Conservation (phyloP, 1,140 invertebrate species). For the Pogonomyrmex barbatus region DNA sequence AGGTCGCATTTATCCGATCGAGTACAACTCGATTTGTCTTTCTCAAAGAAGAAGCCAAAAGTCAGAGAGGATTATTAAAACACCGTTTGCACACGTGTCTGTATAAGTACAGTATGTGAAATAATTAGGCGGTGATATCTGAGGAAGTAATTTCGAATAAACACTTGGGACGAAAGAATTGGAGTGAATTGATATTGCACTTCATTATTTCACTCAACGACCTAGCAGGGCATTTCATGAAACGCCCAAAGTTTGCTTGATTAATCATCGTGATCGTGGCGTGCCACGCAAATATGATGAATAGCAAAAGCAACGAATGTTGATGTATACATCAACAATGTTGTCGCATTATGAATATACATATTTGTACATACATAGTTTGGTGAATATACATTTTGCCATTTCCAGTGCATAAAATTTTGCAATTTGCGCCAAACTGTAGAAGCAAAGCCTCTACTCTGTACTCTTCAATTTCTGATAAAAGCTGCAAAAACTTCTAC, state of each 20-base stretch:
- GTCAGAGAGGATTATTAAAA: conserved; percentile 29
- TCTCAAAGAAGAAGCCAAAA: neutral
- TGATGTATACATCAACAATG: neutral
- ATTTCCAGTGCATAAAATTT: neutral
- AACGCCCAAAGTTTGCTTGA: conserved; percentile 18
- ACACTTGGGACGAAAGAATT: neutral
- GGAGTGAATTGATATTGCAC: conserved; percentile 5
- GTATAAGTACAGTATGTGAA: neutral
- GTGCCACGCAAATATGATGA: conserved; percentile 18
- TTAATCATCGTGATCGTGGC: conserved; percentile 23
- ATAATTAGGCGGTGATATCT: neutral
- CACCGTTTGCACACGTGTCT: neutral
- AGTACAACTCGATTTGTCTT: conserved; percentile 34
- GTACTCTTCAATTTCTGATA: neutral
- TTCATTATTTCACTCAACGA: conserved; percentile 18
- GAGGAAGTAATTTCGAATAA: conserved; percentile 25
- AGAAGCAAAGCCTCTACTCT: neutral
- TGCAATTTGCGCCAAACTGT: neutral
- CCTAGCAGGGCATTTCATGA: neutral
- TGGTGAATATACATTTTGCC: neutral
- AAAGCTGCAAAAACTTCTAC: neutral
- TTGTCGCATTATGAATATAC: neutral
- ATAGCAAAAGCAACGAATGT: neutral
- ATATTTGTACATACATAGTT: no score
- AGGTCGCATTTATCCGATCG: conserved; percentile 27